Evolutionary conservation across 2,888 invertebrate species (phyloP), one percentile per base, ranked within the genome.

Genomic region (Nemapogon koenigi): DNA sequence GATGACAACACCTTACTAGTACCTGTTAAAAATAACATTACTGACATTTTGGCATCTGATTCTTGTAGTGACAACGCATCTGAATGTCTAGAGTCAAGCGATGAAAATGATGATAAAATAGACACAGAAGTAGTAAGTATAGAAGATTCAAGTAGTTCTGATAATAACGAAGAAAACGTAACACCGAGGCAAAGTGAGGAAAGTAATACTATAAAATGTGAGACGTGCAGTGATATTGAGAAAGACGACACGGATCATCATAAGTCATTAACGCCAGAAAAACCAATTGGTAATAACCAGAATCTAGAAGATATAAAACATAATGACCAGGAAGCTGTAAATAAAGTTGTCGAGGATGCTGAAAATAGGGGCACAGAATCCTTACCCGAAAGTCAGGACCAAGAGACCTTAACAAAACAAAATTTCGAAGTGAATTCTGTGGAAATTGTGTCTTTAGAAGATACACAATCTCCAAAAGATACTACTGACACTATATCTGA

Each of bases 91-190:
- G 60, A 56, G 19, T 63, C 66, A 11, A 57, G 56, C 36, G 56
- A 54, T 42, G 61, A 61, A 13, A 26, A 45, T 39, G 52, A 47
- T 41, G 55, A 48, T 32, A 49, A 46, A 17, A 27, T 31, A 14
- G 16, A 37, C 0, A 50, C 51, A 47, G 66, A 66, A 43, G 59
- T 75, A 11, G 71, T 76, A 15, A 76, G 76, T 44, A 72, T 75
- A 45, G 76, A 73, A 58, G 66, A 76, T 49, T 76, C 76, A 2
- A 75, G 68, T 52, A 69, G 61, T 43, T 73, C 75, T 11, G 75
- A 25, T 8, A n/a, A n/a, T n/a, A n/a, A n/a, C n/a, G n/a, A n/a
- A n/a, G n/a, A n/a, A n/a, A n/a, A n/a, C n/a, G n/a, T n/a, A n/a
- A n/a, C n/a, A n/a, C n/a, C n/a, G n/a, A n/a, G n/a, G n/a, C n/a